Evolutionary conservation across 1,140 invertebrate species (phyloP).

Genomic region (Leptonema lineaticorne): DNA sequence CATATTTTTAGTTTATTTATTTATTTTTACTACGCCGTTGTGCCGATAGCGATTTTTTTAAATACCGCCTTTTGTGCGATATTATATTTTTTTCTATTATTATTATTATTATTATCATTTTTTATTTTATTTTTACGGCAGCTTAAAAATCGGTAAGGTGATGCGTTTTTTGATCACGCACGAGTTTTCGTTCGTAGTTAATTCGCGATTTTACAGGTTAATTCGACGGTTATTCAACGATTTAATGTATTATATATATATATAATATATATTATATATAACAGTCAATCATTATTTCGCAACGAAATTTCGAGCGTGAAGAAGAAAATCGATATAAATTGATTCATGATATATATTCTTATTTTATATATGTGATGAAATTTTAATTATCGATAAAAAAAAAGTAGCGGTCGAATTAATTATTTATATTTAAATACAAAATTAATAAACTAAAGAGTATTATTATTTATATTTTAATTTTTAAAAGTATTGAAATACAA

Average conservation of each 20-base stretch:
- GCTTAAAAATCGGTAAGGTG: not conserved
- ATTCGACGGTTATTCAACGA: not conserved
- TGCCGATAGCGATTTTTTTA: too few species aligned
- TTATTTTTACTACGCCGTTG: too few species aligned
- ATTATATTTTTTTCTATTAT: not conserved
- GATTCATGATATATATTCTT: too few species aligned
- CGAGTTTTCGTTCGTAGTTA: not conserved
- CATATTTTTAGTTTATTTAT: too few species aligned
- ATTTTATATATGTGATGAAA: too few species aligned
- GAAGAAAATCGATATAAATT: too few species aligned
- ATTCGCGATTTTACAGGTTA: slow-evolving; percentile 15
- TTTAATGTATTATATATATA: not conserved
- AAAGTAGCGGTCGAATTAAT: too few species aligned
- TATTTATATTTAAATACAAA: too few species aligned
- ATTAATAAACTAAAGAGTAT: too few species aligned
- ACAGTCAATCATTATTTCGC: not conserved
- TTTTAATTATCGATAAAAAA: not conserved
- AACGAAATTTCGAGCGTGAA: not conserved
- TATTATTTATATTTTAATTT: too few species aligned
- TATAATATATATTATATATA: not conserved
- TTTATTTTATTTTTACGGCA: not conserved
- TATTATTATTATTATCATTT: not conserved
- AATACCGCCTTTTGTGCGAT: too few species aligned
- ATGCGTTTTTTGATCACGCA: slow-evolving; percentile 13
- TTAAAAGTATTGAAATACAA: too few species aligned